A percentile compares a stretch with the other conserved stretches of the same genome.
Evolutionary conservation across 1,140 invertebrate genomes (phyloP).

Genomic region (Saccostrea cuccullata): DNA sequence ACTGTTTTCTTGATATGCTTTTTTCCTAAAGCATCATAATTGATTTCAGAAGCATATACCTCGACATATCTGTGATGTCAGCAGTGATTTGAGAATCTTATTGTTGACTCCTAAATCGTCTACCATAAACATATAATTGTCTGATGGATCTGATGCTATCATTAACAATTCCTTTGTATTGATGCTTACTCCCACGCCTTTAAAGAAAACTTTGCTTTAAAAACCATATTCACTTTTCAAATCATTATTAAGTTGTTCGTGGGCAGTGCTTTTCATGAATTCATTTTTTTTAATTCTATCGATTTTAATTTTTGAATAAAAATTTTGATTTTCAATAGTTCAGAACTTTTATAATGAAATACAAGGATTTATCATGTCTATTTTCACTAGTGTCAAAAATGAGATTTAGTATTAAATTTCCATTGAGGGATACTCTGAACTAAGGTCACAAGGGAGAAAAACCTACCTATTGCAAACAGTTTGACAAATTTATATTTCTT

Average conservation of each 20-base stretch:
- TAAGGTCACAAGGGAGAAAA: not conserved
- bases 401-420: not conserved
- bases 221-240: no score
- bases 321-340: not conserved
- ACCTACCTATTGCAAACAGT: constrained; percentile 42
- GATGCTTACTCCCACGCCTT: constrained; percentile 44
- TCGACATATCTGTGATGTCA: constrained; percentile 5
- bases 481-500: constrained; percentile 11
- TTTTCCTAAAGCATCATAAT: not conserved
- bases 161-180: constrained; percentile 31
- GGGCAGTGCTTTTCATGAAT: no score
- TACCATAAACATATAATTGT: constrained; percentile 38
- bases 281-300: not conserved
- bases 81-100: constrained; percentile 20
- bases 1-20: not conserved
- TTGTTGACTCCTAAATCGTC: constrained; percentile 41
- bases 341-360: not conserved
- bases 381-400: not conserved
- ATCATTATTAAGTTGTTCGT: no score
- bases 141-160: constrained; percentile 37
- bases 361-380: not conserved
- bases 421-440: not conserved
- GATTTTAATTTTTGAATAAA: not conserved
- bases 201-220: not conserved
- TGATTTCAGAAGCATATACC: not conserved